Conservation (phyloP, 1,140 invertebrate genomes). For the Theocolax elegans region DNA sequence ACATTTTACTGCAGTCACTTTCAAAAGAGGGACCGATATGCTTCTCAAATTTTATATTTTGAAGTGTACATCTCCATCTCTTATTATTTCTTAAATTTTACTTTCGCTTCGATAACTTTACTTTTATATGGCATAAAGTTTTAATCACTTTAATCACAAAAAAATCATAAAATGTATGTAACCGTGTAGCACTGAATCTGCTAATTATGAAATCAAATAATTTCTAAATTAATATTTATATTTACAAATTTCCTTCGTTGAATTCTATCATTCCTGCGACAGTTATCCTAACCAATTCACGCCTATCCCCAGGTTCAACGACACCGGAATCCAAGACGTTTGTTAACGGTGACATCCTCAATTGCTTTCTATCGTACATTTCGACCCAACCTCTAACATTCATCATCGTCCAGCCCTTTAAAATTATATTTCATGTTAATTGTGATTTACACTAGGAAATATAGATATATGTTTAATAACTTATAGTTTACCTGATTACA, state of each 20-base stretch:
- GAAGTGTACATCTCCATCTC: no score
- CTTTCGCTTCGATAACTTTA: no score
- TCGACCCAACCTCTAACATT: conserved; percentile 30
- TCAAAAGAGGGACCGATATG: no score
- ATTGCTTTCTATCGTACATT: conserved; percentile 19
- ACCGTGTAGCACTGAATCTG: no score
- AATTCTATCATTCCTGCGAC: conserved; percentile 33
- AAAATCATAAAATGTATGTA: no score
- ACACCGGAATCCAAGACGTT: conserved; percentile 28
- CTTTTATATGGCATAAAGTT: no score
- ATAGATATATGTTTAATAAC: neutral
- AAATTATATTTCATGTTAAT: neutral
- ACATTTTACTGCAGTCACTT: no score
- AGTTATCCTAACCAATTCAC: conserved; percentile 29
- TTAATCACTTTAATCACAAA: no score
- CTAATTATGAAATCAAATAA: neutral
- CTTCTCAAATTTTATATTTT: no score
- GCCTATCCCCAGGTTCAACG: conserved; percentile 27
- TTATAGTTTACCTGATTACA: neutral
- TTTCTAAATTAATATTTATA: neutral
- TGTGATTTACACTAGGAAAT: no score
- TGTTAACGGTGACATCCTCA: conserved; percentile 30
- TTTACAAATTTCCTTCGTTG: conserved; percentile 35
- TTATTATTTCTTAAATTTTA: no score
- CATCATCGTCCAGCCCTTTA: conserved; percentile 17